Evolutionary conservation across 1,140 invertebrate genomes (phyloP), one percentile per base, ranked within the genome.

Genomic region (Dreissena rostriformis): DNA sequence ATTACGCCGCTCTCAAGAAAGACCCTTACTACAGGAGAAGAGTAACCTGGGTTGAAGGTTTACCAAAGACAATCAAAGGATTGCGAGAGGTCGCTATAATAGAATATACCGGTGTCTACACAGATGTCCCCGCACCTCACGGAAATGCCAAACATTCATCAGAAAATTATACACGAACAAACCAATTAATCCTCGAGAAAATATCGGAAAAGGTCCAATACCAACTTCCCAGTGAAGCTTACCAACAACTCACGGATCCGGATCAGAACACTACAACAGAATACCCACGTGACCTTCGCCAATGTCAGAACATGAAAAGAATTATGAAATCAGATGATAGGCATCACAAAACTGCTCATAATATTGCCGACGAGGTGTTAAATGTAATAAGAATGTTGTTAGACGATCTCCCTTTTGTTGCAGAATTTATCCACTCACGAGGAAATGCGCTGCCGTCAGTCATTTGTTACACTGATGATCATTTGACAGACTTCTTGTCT

Each of bases 301-400:
- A 78, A 51, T 49, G 57, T 11, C 52, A 76, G 73, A 52, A 77
- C 52, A 39, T 24, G n/a, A 80, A 76, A 84, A 29, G 51, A 81
- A 22, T 26, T 22, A 24, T 24, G 81, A 73, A 63, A 14, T 1
- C 39, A 49, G 61, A 70, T 67, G 19, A 28, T 6, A 49, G 52
- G 28, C n/a, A n/a, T n/a, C 28, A 52, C 65, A n/a, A 53, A 19
- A 14, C 53, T 14, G 19, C 28, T 4, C 22, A 55, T 11, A 83
- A 82, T 55, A 70, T 65, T 39, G 70, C 75, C 52, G 53, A 74
- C 61, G 51, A 80, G 14, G 7, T 51, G 12, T 49, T 82, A 22
- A 66, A 61, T n/a, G 55, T 81, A 22, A 68, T 82, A 28, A 70
- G 52, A 26, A 74, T 82, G 51, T 49, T 72, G 7, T 39, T 22